Conservation (phyloP, 2,888 invertebrate genomes). For the Fragum sueziense region DNA sequence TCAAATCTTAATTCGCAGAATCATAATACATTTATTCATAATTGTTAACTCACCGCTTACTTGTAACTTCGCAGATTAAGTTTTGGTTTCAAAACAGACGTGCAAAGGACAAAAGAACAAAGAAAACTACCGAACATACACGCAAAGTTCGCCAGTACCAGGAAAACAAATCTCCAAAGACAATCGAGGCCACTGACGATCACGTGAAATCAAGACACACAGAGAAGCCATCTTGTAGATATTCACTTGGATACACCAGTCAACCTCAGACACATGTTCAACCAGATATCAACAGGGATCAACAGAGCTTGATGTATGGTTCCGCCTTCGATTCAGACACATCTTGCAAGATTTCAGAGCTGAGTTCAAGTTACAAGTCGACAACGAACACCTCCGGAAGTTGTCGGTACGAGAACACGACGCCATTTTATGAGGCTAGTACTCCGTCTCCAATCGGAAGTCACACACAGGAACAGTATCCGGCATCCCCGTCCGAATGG, state of each 20-base stretch:
- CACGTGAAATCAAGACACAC: not conserved
- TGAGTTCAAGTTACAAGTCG: not conserved
- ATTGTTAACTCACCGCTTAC: not conserved
- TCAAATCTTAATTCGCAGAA: too few species aligned
- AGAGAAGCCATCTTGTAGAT: constrained; percentile 1
- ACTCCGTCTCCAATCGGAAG: not conserved
- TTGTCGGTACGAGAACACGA: not conserved
- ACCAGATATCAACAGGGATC: not conserved
- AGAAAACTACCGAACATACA: not conserved
- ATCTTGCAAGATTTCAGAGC: not conserved
- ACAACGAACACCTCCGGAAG: not conserved
- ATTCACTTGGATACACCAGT: not conserved
- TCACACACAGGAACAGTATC: not conserved
- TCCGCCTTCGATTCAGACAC: not conserved
- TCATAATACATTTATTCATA: too few species aligned
- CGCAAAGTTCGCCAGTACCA: not conserved
- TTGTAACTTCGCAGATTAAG: constrained; percentile 83
- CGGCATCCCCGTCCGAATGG: constrained; percentile 11
- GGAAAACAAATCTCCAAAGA: not conserved
- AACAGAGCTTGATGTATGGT: not conserved
- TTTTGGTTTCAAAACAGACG: constrained; percentile 92
- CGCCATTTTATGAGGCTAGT: not conserved
- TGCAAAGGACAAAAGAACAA: constrained; percentile 94
- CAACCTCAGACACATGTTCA: not conserved
- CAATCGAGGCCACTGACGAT: not conserved